These are phyloP conservation scores for Corythornis cristatus DNA, from an alignment of 2,113 vertebrate genomes.

Conservation along the genomic window DNA sequence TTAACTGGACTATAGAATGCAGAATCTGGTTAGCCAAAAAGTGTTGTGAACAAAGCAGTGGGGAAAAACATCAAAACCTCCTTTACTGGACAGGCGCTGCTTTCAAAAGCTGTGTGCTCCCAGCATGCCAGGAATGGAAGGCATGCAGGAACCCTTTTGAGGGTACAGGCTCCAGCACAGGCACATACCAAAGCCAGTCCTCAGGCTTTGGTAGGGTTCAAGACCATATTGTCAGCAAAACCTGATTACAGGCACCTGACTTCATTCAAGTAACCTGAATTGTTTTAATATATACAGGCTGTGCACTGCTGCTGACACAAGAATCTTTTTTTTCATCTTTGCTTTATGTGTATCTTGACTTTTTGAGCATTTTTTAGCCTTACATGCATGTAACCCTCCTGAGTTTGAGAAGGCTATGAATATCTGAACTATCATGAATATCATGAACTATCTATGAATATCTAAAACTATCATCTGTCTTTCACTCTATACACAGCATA, in stretches of 20 bases:
- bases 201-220: neutral
- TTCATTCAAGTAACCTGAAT: neutral
- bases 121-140: neutral
- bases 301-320: neutral
- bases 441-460: no score
- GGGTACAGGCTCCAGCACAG: neutral
- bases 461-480: neutral
- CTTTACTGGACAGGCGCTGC: neutral
- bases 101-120: rapidly evolving
- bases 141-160: neutral
- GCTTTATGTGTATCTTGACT: neutral
- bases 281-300: neutral
- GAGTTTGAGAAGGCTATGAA: neutral
- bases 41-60: neutral
- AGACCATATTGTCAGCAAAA: neutral
- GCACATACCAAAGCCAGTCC: rapidly evolving
- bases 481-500: neutral
- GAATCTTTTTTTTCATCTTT: neutral
- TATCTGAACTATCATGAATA: no score
- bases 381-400: rapidly evolving
- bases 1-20: neutral
- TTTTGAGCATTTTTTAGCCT: neutral
- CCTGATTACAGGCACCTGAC: rapidly evolving
- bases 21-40: neutral
- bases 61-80: neutral